phyloP scores from a whole-genome alignment of 2,113 vertebrate genomes.

The Nibea albiflora region DNA sequence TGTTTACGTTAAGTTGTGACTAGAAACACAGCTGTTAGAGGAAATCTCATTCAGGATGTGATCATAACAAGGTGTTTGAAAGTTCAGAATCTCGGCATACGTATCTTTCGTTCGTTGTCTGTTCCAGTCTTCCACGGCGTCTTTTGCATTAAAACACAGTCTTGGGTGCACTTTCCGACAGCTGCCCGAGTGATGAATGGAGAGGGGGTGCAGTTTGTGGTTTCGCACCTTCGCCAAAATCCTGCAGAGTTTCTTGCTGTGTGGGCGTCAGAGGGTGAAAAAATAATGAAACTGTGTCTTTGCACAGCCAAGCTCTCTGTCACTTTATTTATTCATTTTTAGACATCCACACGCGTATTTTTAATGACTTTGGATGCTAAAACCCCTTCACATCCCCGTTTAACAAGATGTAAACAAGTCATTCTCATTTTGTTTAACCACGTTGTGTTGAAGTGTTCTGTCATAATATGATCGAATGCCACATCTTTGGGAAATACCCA shows the following conservation, averaged over 20 bases:
- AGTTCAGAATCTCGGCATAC: neutral
- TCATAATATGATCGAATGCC: constrained; percentile 3
- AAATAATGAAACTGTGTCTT: constrained; percentile 24
- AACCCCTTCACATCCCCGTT: neutral
- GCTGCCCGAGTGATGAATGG: constrained; percentile 62
- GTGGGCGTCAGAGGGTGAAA: constrained; percentile 42
- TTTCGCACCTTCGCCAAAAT: constrained; percentile 53
- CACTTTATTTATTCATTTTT: neutral
- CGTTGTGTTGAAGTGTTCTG: neutral
- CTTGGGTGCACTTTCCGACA: constrained; percentile 35
- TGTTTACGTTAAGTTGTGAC: neutral
- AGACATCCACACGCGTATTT: neutral
- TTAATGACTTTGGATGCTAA: neutral
- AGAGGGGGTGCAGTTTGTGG: constrained; percentile 55
- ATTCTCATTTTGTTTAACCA: neutral
- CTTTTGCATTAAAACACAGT: constrained; percentile 31
- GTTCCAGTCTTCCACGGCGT: neutral
- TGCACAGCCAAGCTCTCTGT: constrained; percentile 12
- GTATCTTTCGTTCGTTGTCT: constrained; percentile 22
- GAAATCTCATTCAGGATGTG: neutral
- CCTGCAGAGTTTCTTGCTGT: constrained; percentile 37
- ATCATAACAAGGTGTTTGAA: constrained; percentile 3
- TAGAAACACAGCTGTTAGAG: neutral
- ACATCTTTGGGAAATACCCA: constrained; percentile 70
- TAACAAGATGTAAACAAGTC: neutral